Evolutionary conservation across 2,797 vertebrate species (phyloP).

Genomic region (Pipistrellus pipistrellus): DNA sequence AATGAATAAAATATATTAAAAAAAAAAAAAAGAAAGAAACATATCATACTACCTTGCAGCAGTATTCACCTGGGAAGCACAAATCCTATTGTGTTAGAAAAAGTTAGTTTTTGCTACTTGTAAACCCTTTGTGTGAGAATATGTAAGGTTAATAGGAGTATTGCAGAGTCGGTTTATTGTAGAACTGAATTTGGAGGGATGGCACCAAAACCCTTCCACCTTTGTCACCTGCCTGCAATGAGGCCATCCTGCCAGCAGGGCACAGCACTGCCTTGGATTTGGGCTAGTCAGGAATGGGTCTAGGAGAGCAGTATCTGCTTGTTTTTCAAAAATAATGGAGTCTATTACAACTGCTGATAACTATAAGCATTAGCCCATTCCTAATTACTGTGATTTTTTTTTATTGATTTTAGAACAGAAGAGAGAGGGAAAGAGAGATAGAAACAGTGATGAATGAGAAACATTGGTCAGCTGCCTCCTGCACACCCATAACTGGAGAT

Average conservation of each 20-base stretch:
- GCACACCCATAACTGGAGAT: too few relatives aligned
- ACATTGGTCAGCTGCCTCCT: too few relatives aligned
- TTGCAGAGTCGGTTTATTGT: neutral
- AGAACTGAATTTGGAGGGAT: neutral
- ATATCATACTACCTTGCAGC: neutral
- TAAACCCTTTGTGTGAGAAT: neutral
- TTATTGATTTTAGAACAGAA: too few relatives aligned
- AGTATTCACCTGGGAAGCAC: neutral
- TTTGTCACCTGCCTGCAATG: slow-evolving; percentile 45
- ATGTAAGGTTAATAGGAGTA: neutral
- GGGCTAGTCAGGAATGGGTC: neutral
- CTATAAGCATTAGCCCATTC: neutral
- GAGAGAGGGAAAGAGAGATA: too few relatives aligned
- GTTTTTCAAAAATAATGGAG: slow-evolving; percentile 29
- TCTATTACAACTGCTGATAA: neutral
- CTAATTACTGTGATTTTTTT: slow-evolving; percentile 35
- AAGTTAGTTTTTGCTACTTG: neutral
- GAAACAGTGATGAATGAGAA: too few relatives aligned
- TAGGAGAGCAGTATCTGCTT: neutral
- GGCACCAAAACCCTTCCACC: neutral
- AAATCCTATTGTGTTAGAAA: neutral
- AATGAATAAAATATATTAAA: too few relatives aligned
- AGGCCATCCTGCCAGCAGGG: slow-evolving; percentile 68
- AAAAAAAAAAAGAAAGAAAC: too few relatives aligned
- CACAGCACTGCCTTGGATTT: slow-evolving; percentile 63